Percentiles rank a stretch among this genome's conserved stretches.
Evolutionary conservation across 35 echinoderm and acorn worm species (phyloP).

Genomic region (Ptychodera flava): DNA sequence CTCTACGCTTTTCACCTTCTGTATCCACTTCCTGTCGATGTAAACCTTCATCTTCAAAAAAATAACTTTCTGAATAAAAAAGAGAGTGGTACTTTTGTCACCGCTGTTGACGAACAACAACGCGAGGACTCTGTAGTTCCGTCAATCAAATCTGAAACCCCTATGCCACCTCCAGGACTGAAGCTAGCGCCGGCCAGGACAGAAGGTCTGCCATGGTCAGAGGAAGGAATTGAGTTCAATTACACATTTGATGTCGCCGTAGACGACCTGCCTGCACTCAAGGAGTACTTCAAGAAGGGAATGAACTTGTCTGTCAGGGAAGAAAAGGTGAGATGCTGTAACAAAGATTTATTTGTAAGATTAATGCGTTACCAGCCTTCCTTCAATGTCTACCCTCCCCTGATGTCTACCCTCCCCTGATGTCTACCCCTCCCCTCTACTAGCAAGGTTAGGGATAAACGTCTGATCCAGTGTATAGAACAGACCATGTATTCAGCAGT

Average conservation of each 20-base stretch:
- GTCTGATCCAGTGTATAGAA: too few species aligned
- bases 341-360: too few species aligned
- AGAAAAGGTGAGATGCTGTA: constrained; percentile 60
- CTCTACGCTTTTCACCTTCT: background rate
- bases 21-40: background rate
- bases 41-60: too few species aligned
- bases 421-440: too few species aligned
- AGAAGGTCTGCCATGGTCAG: constrained; percentile 66
- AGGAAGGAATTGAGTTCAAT: constrained; percentile 63
- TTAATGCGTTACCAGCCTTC: too few species aligned
- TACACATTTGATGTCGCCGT: constrained; percentile 60
- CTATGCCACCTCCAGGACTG: background rate
- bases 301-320: constrained; percentile 73
- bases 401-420: too few species aligned
- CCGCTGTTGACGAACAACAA: background rate
- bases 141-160: background rate
- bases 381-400: too few species aligned
- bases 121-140: background rate
- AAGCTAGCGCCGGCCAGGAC: constrained; percentile 38
- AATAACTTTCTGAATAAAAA: too few species aligned
- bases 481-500: background rate
- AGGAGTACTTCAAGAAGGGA: constrained; percentile 72
- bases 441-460: too few species aligned
- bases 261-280: constrained; percentile 85
- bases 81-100: background rate